Evolutionary conservation across 2,113 vertebrate genomes (phyloP), one percentile per base, ranked within the genome.

Genomic region (Cettia cetti): DNA sequence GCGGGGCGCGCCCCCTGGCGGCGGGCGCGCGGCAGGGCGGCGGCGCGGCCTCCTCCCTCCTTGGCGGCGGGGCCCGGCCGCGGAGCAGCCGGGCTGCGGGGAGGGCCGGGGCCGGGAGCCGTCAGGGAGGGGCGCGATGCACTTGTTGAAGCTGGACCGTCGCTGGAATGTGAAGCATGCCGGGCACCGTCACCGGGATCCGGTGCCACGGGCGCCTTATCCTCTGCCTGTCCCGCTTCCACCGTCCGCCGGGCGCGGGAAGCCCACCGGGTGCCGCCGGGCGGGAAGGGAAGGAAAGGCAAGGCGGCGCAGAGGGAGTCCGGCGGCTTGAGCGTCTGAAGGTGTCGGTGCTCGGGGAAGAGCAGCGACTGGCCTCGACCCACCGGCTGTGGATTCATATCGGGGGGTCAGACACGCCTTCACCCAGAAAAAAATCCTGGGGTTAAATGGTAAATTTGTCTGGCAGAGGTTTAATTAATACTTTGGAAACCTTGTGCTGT

Each of bases 111-210:
- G 13, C 44, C 49, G 49, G 60, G 33, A 39, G 35, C 68, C 47
- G 74, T 74, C 76, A 33, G 65, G 72, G 92, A 90, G 82, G 95
- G 92, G 88, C 94, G 89, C 90, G 83, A 94, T 90, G 96, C 96
- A 97, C 95, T 97, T 97, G 97, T 97, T 96, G 96, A 91, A 96
- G 97, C 93, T 78, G 95, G 86, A 96, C 92, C 91, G 97, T 70
- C 74, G 76, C 90, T 91, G 97, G 98, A 98, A 98, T 97, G 96
- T 64, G 85, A 97, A 97, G 92, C 96, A 87, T 16, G 95, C 96
- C 78, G 56, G 94, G 95, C 94, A 63, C 88, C 95, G 82, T 92
- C 90, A 92, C 86, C 96, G 92, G 94, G 94, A 96, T 91, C 88
- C 92, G 82, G 78, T 63, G 63, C 64, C 53, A 45, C 82, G 92